Evolutionary conservation across 2,113 vertebrate genomes (phyloP), one percentile per base, ranked within the genome.

Genomic region (Syrmaticus mikado): DNA sequence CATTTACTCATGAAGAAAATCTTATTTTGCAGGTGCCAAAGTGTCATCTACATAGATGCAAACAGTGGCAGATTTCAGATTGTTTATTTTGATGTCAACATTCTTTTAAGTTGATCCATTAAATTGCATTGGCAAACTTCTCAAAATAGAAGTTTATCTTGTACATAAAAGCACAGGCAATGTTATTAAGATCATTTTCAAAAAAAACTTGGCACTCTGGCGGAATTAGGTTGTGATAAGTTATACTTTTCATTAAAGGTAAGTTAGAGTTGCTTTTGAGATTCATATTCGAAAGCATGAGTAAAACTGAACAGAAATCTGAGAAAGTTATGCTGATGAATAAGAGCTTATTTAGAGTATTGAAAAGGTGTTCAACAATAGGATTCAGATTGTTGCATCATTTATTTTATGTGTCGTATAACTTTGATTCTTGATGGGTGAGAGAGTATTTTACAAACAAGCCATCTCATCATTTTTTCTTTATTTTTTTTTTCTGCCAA

Each of bases 41-140:
- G 52, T 55, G 53, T 85, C 90, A 87, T 89, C 82, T 92, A 72
- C 67, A 87, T 60, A 70, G 50, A 77, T 82, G n/a, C 32, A 62
- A 77, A 90, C 21, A 82, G 32, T 76, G 76, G 66, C 22, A 89
- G 61, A 93, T 58, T 72, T 84, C 85, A 72, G 41, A 1, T 3
- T 84, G 52, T n/a, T 86, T 87, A 72, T 81, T 93, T 88, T 96
- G 43, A 75, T 68, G 83, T 30, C 71, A 90, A 14, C 17, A 41
- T 74, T 92, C 80, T 90, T 80, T 84, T 53, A 90, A 65, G 16
- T 8, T 92, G 89, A 89, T 60, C 94, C 24, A 65, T 10, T 68
- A 77, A 86, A 90, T 61, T 94, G n/a, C 21, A 45, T 53, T 84
- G 67, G 82, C 28, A 2, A 28, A 27, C 19, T 82, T 58, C 28